A percentile compares a stretch with the other conserved stretches of the same genome.
phyloP scores from a whole-genome alignment of 1,140 invertebrate species.

The Nomia melanderi region DNA sequence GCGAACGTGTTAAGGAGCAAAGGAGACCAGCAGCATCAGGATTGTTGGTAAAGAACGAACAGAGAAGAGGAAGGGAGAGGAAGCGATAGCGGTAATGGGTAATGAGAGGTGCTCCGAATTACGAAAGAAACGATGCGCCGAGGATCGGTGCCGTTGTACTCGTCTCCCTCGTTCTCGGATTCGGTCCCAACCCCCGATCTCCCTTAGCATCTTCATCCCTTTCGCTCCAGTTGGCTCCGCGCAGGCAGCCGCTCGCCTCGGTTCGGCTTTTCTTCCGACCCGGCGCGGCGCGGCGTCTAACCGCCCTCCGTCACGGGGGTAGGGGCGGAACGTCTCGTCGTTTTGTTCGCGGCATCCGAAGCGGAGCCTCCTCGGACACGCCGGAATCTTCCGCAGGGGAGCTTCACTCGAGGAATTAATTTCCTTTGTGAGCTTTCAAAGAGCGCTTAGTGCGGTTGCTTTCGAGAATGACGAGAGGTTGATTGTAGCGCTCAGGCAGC shows the following conservation, averaged over 20 bases:
- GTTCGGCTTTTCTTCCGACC: background rate
- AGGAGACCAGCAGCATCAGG: too few species aligned
- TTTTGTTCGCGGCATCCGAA: slow-evolving; percentile 34
- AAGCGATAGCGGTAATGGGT: background rate
- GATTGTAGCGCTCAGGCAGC: slow-evolving; percentile 43
- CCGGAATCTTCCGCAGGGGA: slow-evolving; percentile 40
- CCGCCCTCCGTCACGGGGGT: slow-evolving; percentile 1
- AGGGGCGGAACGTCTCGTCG: slow-evolving; percentile 24
- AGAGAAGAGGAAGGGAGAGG: too few species aligned
- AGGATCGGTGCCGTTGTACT: slow-evolving; percentile 1
- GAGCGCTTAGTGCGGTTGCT: slow-evolving; percentile 57
- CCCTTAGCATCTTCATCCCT: background rate
- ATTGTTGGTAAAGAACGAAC: too few species aligned
- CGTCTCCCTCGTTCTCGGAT: background rate
- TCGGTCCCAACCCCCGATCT: background rate
- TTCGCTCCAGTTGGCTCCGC: background rate
- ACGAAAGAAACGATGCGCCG: slow-evolving; percentile 8
- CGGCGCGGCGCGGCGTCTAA: slow-evolving; percentile 2
- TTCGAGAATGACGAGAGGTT: slow-evolving; percentile 57
- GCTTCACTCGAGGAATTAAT: slow-evolving; percentile 62
- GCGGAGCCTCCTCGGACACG: slow-evolving; percentile 19
- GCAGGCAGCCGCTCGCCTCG: background rate
- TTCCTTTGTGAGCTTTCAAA: slow-evolving; percentile 68
- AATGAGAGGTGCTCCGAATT: slow-evolving; percentile 5
- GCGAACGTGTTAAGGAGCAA: too few species aligned